Conservation (phyloP, 92 coral and sea anemone genomes). For the Zoanthus sociatus region DNA sequence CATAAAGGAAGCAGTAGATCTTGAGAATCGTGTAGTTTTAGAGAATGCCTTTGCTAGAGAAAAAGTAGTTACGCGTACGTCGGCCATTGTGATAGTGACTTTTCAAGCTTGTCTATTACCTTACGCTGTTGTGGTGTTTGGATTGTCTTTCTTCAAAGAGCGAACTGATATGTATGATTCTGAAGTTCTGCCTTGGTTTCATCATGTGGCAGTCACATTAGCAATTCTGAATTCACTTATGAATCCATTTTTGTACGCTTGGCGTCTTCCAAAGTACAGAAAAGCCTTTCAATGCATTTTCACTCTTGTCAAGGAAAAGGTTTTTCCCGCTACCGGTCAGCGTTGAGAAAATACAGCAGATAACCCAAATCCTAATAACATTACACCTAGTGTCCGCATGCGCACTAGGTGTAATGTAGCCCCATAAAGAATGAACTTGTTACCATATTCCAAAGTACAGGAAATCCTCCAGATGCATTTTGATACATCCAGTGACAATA, state of each 20-base stretch:
- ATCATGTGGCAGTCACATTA: neutral
- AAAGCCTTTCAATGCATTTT: conserved; percentile 26
- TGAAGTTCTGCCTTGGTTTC: neutral
- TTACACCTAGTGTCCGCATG: too few relatives aligned
- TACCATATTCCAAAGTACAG: too few relatives aligned
- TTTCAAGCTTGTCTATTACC: neutral
- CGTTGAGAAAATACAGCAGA: too few relatives aligned
- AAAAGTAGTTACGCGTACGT: neutral
- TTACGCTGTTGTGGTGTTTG: neutral
- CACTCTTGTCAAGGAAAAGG: neutral
- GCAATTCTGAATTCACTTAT: neutral
- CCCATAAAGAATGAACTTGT: too few relatives aligned
- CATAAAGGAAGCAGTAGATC: neutral
- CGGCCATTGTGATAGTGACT: neutral
- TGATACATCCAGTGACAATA: too few relatives aligned
- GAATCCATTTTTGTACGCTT: conserved; percentile 41
- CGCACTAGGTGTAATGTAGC: too few relatives aligned
- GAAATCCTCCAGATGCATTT: too few relatives aligned
- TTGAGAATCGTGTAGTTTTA: neutral
- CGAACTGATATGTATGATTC: neutral
- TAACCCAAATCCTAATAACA: too few relatives aligned
- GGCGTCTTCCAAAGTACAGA: conserved; percentile 51
- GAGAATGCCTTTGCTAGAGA: neutral
- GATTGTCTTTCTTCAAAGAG: neutral
- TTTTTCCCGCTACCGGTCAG: neutral